Evolutionary conservation across 2,113 vertebrate species (phyloP).

Genomic region (Aegotheles bennettii): DNA sequence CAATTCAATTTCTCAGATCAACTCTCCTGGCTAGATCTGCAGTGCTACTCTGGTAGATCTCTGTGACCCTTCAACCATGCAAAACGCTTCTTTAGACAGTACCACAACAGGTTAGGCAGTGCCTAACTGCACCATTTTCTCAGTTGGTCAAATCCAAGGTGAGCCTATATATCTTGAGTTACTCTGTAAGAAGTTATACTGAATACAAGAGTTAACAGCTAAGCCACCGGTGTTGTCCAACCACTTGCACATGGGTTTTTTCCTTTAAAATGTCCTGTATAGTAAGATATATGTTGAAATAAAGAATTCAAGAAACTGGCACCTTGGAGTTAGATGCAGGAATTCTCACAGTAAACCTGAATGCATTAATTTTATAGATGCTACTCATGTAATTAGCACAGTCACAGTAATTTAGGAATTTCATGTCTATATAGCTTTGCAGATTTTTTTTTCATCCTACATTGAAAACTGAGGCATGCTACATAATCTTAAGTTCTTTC

Average conservation of each 20-base stretch:
- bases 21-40: not conserved
- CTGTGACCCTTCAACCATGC: not conserved
- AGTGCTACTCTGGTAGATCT: not conserved
- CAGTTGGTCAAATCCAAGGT: not conserved
- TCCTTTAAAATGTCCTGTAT: not conserved
- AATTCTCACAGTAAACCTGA: not conserved
- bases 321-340: not conserved
- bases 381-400: not conserved
- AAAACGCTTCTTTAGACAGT: not conserved
- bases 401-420: not conserved
- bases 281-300: not conserved
- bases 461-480: not conserved
- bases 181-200: not conserved
- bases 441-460: not conserved
- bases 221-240: not conserved
- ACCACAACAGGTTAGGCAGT: not conserved
- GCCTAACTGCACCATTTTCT: not conserved
- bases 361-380: not conserved
- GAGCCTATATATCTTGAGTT: not conserved
- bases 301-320: not conserved
- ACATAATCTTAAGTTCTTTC: not conserved
- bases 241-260: not conserved
- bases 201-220: not conserved
- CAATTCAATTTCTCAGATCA: not conserved
- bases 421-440: not conserved